phyloP scores from a whole-genome alignment of 1,140 invertebrate species.

The Drosophila mauritiana region DNA sequence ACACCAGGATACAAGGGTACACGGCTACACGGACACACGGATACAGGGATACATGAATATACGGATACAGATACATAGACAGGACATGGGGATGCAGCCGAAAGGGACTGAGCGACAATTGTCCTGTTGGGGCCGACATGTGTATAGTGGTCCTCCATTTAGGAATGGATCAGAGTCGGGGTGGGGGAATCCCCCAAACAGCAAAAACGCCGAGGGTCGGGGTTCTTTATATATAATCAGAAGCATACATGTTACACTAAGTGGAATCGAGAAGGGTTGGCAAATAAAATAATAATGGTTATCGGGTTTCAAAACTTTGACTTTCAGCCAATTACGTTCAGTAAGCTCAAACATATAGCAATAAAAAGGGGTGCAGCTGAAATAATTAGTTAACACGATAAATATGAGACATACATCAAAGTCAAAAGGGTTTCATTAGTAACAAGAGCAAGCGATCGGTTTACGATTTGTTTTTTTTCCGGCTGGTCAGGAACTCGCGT shows the following conservation, averaged over 20 bases:
- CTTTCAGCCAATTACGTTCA: not conserved
- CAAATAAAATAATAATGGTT: slow-evolving; percentile 3
- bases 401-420: not conserved
- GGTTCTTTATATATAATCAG: too few relatives aligned
- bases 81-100: slow-evolving; percentile 1
- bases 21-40: not conserved
- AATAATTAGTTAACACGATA: too few relatives aligned
- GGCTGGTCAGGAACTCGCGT: slow-evolving; percentile 82
- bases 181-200: not conserved
- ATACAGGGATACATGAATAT: too few relatives aligned
- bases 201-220: not conserved
- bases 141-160: slow-evolving; percentile 43
- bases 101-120: slow-evolving; percentile 53
- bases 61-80: not conserved
- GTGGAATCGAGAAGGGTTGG: slow-evolving; percentile 9
- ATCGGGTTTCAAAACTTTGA: not conserved
- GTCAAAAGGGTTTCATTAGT: not conserved
- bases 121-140: slow-evolving; percentile 54
- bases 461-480: not conserved
- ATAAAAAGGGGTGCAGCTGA: not conserved
- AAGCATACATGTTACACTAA: slow-evolving; percentile 2
- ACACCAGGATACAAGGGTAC: not conserved
- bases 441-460: not conserved
- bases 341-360: not conserved
- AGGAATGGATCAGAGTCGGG: slow-evolving; percentile 13